Base-by-base conservation (phyloP, 1,140 invertebrate species). In the Cydia amplana region DNA sequence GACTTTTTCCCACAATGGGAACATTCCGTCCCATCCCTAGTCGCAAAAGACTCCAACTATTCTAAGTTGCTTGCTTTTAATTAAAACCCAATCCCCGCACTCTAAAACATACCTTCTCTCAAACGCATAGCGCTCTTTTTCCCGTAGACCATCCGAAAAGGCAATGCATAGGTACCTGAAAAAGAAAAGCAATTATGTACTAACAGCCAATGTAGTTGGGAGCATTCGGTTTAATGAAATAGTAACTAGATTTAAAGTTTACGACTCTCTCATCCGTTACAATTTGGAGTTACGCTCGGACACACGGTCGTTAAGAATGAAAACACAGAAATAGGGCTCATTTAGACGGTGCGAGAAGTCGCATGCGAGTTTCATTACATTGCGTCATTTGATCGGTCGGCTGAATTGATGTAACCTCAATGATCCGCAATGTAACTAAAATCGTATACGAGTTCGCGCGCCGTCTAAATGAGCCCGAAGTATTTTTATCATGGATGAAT, bases 231-330 rank as follows among this genome's bases (percentile, higher is more conserved):
- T 70, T 43, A 70, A 70, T 70, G 65, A 70, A 70, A 70, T 70
- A 70, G 65, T 70, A 70, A 70, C 28, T 36, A 70, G 65, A 70
- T 70, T 70, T 70, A 70, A 70, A 70, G 65, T 36, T 70, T 70
- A 70, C 65, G 65, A 36, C 25, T 16, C 64, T 28, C 55, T 63
- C 64, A 65, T 65, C 64, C 64, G 64, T 65, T 36, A 65, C 25
- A 16, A n/a, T 65, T 65, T 65, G 64, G 64, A 32, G 28, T 14
- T 32, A 65, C 63, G 12, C 1, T 16, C 20, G 60, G 63, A 65
- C 64, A 65, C 64, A 65, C 64, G 4, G 64, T 36, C 7, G n/a
- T n/a, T 65, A 32, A 36, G 28, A n/a, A 65, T 65, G 64, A 36
- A 32, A 32, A 32, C 0, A 20, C 32, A 9, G 32, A 36, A 36